Conservation (phyloP, 2,888 invertebrate genomes). For the Melikaiella ostensackeni region DNA sequence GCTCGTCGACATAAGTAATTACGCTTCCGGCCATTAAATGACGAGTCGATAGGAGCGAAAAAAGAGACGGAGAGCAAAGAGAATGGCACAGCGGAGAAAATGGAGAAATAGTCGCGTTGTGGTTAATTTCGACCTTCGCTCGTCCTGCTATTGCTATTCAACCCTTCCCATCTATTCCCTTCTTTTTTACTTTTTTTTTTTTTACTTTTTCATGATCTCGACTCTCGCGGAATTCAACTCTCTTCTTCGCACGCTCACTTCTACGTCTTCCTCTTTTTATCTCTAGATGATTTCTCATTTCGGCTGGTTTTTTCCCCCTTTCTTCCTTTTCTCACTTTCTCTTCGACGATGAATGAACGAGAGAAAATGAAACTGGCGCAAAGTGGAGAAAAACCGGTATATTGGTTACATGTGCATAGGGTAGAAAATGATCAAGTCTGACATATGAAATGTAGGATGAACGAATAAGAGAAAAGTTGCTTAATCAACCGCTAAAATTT, state of each 20-base stretch:
- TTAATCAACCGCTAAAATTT: background rate
- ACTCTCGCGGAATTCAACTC: constrained; percentile 14
- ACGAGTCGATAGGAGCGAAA: constrained; percentile 31
- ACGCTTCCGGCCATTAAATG: constrained; percentile 69
- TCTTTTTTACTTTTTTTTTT: constrained; percentile 47
- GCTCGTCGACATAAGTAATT: constrained; percentile 68
- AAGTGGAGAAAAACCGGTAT: constrained; percentile 6
- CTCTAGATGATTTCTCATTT: constrained; percentile 43
- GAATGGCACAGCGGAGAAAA: constrained; percentile 41
- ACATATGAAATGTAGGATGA: constrained; percentile 34
- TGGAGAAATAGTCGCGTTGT: constrained; percentile 54
- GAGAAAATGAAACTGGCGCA: constrained; percentile 47
- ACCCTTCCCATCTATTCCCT: constrained; percentile 51
- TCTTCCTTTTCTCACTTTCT: constrained; percentile 41
- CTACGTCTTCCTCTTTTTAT: constrained; percentile 51
- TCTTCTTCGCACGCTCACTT: constrained; percentile 24
- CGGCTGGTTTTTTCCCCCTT: constrained; percentile 32
- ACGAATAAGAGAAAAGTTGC: constrained; percentile 9
- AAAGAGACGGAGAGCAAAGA: constrained; percentile 21
- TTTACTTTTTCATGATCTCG: constrained; percentile 40
- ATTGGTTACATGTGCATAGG: constrained; percentile 9
- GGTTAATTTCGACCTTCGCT: constrained; percentile 57
- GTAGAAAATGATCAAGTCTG: constrained; percentile 41
- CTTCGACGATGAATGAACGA: constrained; percentile 50
- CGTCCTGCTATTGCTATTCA: constrained; percentile 47